Evolutionary conservation across 2,797 vertebrate species (phyloP).

Genomic region (Schizopygopsis pylzovi): DNA sequence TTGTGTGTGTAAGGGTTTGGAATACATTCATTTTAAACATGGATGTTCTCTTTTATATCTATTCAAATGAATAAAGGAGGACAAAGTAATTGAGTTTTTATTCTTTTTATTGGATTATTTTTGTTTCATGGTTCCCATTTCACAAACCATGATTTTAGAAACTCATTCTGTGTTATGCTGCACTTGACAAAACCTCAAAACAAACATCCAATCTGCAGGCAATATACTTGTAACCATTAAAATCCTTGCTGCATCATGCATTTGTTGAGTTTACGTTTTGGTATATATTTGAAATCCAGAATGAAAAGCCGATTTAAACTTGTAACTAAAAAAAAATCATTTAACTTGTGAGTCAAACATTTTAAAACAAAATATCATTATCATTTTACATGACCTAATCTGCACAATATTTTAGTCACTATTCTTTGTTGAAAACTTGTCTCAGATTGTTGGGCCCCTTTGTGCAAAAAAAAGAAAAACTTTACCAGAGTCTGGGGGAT

Average conservation of each 20-base stretch:
- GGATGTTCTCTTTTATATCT: conserved; percentile 43
- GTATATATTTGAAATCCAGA: neutral
- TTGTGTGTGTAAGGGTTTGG: conserved; percentile 9
- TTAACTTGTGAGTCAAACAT: too few relatives aligned
- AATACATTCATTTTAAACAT: neutral
- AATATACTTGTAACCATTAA: neutral
- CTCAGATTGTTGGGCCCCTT: neutral
- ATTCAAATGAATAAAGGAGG: conserved; percentile 46
- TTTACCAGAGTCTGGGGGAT: too few relatives aligned
- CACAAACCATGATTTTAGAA: neutral
- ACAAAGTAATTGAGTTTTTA: conserved; percentile 5
- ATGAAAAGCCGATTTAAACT: neutral
- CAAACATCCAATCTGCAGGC: neutral
- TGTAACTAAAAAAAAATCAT: too few relatives aligned
- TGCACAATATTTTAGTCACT: neutral
- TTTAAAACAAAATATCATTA: neutral
- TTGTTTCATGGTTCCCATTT: neutral
- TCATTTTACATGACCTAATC: neutral
- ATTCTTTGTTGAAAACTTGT: neutral
- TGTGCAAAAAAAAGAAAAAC: neutral
- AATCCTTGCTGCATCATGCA: neutral
- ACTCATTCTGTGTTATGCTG: neutral
- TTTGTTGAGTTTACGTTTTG: neutral
- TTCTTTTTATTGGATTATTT: neutral
- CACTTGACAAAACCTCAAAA: neutral